Percentiles rank a stretch among this genome's conserved stretches.
phyloP scores from a whole-genome alignment of 1,140 invertebrate species.

The Diuraphis noxia region DNA sequence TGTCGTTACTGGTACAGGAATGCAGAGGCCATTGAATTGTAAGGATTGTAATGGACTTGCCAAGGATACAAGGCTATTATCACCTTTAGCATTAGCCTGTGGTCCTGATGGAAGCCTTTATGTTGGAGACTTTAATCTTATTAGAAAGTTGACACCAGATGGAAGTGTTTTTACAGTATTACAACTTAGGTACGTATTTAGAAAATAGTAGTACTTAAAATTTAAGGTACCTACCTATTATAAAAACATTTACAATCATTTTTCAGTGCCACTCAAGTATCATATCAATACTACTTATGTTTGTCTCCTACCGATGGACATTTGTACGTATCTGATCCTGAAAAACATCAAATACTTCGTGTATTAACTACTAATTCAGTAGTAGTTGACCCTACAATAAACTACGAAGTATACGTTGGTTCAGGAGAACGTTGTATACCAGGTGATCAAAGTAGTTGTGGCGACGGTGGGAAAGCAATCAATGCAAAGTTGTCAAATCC shows the following conservation, averaged over 20 bases:
- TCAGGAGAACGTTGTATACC: slow-evolving; percentile 95
- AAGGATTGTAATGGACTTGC: slow-evolving; percentile 84
- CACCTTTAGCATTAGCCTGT: slow-evolving; percentile 88
- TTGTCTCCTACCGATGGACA: slow-evolving; percentile 93
- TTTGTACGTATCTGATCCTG: slow-evolving; percentile 94
- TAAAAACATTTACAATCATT: neutral
- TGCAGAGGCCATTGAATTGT: slow-evolving; percentile 76
- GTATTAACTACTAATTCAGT: slow-evolving; percentile 76
- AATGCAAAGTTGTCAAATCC: slow-evolving; percentile 92
- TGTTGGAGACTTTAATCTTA: slow-evolving; percentile 95
- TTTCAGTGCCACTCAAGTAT: slow-evolving; percentile 85
- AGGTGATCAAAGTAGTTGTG: slow-evolving; percentile 86
- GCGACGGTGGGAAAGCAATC: slow-evolving; percentile 87
- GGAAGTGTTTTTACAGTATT: slow-evolving; percentile 90
- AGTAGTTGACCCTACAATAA: slow-evolving; percentile 75
- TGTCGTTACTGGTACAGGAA: slow-evolving; percentile 91
- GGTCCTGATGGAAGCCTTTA: slow-evolving; percentile 95
- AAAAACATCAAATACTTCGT: slow-evolving; percentile 83
- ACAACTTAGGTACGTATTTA: slow-evolving; percentile 74
- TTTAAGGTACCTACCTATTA: too few species aligned
- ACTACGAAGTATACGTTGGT: slow-evolving; percentile 86
- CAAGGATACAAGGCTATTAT: slow-evolving; percentile 82
- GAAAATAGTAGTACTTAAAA: neutral
- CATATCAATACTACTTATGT: slow-evolving; percentile 93
- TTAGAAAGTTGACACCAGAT: slow-evolving; percentile 88